These are phyloP conservation scores for Notarius quadriscutis DNA, from an alignment of 2,113 vertebrate species.

Conservation along the genomic window DNA sequence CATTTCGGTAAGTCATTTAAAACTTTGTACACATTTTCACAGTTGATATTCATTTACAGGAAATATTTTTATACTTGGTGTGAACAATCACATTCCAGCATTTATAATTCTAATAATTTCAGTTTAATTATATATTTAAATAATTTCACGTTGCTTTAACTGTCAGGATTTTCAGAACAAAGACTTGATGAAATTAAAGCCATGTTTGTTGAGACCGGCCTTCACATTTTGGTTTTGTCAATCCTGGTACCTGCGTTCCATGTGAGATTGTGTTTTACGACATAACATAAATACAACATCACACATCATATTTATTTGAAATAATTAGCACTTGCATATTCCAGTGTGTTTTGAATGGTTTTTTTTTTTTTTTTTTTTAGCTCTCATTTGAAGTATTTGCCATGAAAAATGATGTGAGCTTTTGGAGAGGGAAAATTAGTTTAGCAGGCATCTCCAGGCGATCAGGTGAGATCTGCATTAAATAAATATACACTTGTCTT, in stretches of 20 bases:
- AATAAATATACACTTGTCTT: not conserved
- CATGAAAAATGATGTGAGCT: conserved; percentile 95
- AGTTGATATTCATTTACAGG: not conserved
- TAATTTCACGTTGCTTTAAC: conserved; percentile 26
- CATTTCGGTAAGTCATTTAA: conserved; percentile 83
- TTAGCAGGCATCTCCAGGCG: conserved; percentile 94
- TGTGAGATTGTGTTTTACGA: conserved; percentile 72
- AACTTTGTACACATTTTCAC: not conserved
- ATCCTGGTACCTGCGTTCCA: conserved; percentile 92
- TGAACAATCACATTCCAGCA: not conserved
- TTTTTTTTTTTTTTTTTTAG: conserved; percentile 64
- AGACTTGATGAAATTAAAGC: conserved; percentile 95
- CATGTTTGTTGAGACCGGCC: conserved; percentile 89
- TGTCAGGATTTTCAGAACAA: conserved; percentile 90
- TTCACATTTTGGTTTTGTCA: conserved; percentile 88
- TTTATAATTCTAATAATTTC: not conserved
- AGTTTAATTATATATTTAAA: not conserved
- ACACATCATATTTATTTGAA: not conserved
- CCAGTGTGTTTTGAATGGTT: not conserved
- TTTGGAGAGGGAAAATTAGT: conserved; percentile 92
- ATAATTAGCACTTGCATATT: not conserved
- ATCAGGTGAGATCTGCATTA: conserved; percentile 75
- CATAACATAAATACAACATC: not conserved
- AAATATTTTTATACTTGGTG: not conserved
- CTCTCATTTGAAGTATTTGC: conserved; percentile 95